A percentile compares a stretch with the other conserved stretches of the same genome.
These are phyloP conservation scores for Spilarctia lutea DNA, from an alignment of 2,888 invertebrate genomes.

Conservation along the genomic window DNA sequence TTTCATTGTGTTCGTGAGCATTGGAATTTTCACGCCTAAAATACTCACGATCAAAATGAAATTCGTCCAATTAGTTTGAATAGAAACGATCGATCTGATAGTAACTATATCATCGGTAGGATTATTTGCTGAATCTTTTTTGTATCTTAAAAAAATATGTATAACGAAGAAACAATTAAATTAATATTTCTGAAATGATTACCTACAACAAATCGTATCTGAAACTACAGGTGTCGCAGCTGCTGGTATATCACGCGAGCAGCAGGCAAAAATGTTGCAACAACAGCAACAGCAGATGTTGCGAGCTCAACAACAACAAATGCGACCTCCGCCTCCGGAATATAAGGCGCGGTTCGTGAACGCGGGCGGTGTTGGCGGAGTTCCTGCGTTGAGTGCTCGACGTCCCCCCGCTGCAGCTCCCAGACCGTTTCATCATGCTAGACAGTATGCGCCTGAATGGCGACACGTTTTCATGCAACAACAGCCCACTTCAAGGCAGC, in stretches of 20 bases:
- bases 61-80: not conserved
- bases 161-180: not conserved
- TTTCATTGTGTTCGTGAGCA: too few species aligned
- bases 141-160: not conserved
- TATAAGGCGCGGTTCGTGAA: slow-evolving; percentile 90
- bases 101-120: too few species aligned
- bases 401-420: slow-evolving; percentile 62
- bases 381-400: slow-evolving; percentile 55
- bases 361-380: slow-evolving; percentile 52
- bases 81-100: too few species aligned
- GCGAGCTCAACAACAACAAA: slow-evolving; percentile 84
- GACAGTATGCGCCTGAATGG: slow-evolving; percentile 82
- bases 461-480: slow-evolving; percentile 88
- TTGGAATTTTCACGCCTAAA: not conserved
- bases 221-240: slow-evolving; percentile 71
- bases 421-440: slow-evolving; percentile 72
- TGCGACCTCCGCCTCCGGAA: slow-evolving; percentile 94
- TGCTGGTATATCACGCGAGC: slow-evolving; percentile 85
- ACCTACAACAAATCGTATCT: not conserved
- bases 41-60: not conserved
- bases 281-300: slow-evolving; percentile 90
- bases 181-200: not conserved
- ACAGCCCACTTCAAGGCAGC: slow-evolving; percentile 74
- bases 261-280: slow-evolving; percentile 89
- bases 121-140: too few species aligned